Evolutionary conservation across 1,140 invertebrate genomes (phyloP).

Genomic region (Aphaenogaster rudis): DNA sequence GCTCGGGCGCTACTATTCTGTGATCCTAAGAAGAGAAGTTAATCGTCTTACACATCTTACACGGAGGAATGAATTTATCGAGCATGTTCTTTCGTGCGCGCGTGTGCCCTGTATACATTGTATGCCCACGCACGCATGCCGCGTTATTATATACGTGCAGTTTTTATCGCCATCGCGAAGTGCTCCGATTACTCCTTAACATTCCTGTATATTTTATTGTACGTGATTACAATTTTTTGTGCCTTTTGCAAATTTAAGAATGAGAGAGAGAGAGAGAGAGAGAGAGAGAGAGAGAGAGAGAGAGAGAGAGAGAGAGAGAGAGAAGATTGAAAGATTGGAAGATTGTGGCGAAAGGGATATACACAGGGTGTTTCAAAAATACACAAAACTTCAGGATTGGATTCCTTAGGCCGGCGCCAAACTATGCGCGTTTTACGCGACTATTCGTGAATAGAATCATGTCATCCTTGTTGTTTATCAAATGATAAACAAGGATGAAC

Average conservation of each 20-base stretch:
- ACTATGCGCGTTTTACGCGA: too few relatives aligned
- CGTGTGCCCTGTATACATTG: slow-evolving; percentile 71
- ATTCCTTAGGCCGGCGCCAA: too few relatives aligned
- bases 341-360: slow-evolving; percentile 4
- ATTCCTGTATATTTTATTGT: slow-evolving; percentile 60
- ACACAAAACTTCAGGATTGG: too few relatives aligned
- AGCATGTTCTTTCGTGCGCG: slow-evolving; percentile 71
- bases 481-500: too few relatives aligned
- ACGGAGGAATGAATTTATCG: slow-evolving; percentile 64
- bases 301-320: slow-evolving; percentile 5
- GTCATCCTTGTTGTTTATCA: too few relatives aligned
- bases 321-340: background rate
- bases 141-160: slow-evolving; percentile 49
- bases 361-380: background rate
- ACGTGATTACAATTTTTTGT: slow-evolving; percentile 65
- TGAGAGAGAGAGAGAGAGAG: slow-evolving; percentile 11
- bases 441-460: too few relatives aligned
- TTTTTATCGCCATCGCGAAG: slow-evolving; percentile 55
- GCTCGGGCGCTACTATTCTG: slow-evolving; percentile 83
- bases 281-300: slow-evolving; percentile 15
- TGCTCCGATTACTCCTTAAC: slow-evolving; percentile 7
- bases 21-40: slow-evolving; percentile 78
- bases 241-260: slow-evolving; percentile 52
- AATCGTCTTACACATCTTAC: slow-evolving; percentile 62
- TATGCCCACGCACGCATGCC: slow-evolving; percentile 48